These are phyloP conservation scores for Pseudonaja textilis DNA, from an alignment of 2,113 vertebrate genomes.

Conservation along the genomic window DNA sequence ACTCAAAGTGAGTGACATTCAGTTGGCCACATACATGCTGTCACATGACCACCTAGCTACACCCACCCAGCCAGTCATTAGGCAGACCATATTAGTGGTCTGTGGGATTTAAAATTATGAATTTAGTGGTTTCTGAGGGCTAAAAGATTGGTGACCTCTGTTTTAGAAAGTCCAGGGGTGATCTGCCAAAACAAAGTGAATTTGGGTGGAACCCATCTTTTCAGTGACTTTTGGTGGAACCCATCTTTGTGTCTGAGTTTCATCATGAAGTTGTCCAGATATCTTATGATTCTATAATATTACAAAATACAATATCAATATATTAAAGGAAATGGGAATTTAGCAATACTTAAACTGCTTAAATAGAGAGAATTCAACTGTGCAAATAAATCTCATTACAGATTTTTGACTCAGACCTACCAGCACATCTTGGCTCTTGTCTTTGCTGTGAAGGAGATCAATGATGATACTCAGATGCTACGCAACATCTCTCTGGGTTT, in stretches of 20 bases:
- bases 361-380: background rate
- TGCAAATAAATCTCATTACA: background rate
- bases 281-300: background rate
- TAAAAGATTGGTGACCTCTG: too few species aligned
- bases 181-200: background rate
- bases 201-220: background rate
- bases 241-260: too few species aligned
- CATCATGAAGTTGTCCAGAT: background rate
- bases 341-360: background rate
- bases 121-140: background rate
- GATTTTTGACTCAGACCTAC: background rate
- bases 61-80: too few species aligned
- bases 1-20: too few species aligned
- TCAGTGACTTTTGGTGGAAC: background rate
- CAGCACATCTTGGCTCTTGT: background rate
- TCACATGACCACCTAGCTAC: too few species aligned
- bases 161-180: background rate
- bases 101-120: too few species aligned
- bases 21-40: too few species aligned
- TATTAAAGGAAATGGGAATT: background rate
- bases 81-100: too few species aligned
- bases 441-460: background rate
- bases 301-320: background rate
- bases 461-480: background rate
- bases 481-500: background rate